phyloP scores from a whole-genome alignment of 2,888 invertebrate genomes.

The Tipula confusa region DNA sequence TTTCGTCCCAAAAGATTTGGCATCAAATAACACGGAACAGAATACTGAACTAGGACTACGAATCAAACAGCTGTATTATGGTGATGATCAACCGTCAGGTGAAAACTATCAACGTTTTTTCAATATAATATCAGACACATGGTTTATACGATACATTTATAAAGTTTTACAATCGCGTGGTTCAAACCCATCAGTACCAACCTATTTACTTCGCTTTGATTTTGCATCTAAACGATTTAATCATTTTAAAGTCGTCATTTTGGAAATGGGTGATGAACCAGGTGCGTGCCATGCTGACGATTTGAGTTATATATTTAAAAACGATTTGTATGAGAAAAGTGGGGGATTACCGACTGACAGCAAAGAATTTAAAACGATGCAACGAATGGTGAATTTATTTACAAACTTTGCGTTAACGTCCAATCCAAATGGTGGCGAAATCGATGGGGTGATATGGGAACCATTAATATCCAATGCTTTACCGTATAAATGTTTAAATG shows the following conservation, averaged over 20 bases:
- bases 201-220: constrained; percentile 48
- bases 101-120: constrained; percentile 31
- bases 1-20: not conserved
- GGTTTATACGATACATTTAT: constrained; percentile 47
- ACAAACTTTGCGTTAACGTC: constrained; percentile 45
- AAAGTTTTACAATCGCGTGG: constrained; percentile 41
- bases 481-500: constrained; percentile 44
- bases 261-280: constrained; percentile 41
- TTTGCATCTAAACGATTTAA: constrained; percentile 49
- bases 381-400: constrained; percentile 45
- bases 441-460: not conserved
- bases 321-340: constrained; percentile 37
- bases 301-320: constrained; percentile 48
- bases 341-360: constrained; percentile 40
- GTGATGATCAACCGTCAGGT: not conserved
- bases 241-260: constrained; percentile 41
- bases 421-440: constrained; percentile 34
- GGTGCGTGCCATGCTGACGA: constrained; percentile 49
- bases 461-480: too few species aligned
- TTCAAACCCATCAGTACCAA: constrained; percentile 41
- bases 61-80: not conserved
- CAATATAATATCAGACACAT: constrained; percentile 43
- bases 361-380: constrained; percentile 46
- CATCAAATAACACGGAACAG: not conserved
- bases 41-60: constrained; percentile 37